Percentiles rank a stretch among this genome's conserved stretches.
Evolutionary conservation across 1,140 invertebrate genomes (phyloP).

Genomic region (Babylonia areolata): DNA sequence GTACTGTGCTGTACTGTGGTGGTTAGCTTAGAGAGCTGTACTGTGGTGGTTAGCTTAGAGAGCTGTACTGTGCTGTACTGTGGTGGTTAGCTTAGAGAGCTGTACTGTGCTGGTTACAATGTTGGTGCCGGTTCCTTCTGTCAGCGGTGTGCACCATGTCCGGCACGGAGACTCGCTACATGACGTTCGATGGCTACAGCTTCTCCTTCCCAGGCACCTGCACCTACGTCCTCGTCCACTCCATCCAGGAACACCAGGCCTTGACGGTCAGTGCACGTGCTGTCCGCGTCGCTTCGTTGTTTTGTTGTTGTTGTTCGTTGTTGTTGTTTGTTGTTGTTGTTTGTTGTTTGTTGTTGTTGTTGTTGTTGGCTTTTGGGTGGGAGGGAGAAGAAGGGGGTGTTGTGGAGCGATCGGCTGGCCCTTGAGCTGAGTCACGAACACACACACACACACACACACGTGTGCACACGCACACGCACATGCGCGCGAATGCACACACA

Average conservation of each 20-base stretch:
- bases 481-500: background rate
- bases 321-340: no score
- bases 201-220: constrained; percentile 92
- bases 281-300: background rate
- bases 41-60: no score
- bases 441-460: background rate
- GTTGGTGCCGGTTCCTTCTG: no score
- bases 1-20: no score
- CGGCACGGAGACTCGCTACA: constrained; percentile 81
- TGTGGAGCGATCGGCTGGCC: no score
- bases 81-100: no score
- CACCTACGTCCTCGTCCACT: constrained; percentile 87
- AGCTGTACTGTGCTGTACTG: no score
- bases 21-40: no score
- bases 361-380: no score
- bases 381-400: background rate
- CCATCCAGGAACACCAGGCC: background rate
- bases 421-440: background rate
- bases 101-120: no score
- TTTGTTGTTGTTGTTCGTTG: no score
- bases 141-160: constrained; percentile 15
- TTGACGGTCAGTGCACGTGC: background rate
- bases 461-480: background rate
- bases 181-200: constrained; percentile 86
- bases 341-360: no score